Conservation (phyloP, 2,797 vertebrate genomes). For the Harpagifer antarcticus region DNA sequence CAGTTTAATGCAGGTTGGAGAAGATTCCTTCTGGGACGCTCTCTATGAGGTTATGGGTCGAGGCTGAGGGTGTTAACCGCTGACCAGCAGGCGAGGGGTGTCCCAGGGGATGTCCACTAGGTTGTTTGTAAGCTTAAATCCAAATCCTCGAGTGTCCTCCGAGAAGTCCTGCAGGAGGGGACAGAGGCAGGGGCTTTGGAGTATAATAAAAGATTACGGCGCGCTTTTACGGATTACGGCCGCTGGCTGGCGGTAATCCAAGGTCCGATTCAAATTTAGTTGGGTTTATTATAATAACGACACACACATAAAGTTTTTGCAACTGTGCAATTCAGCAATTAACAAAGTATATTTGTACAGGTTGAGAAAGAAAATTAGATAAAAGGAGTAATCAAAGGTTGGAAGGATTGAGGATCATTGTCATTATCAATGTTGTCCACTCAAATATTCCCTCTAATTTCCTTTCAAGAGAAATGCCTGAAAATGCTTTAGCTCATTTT, state of each 20-base stretch:
- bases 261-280: too few relatives aligned
- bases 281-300: too few relatives aligned
- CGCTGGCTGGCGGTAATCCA: too few relatives aligned
- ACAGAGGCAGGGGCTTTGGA: neutral
- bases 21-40: slow-evolving; percentile 92
- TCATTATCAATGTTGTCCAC: slow-evolving; percentile 7
- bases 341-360: too few relatives aligned
- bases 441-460: slow-evolving; percentile 45
- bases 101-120: slow-evolving; percentile 92
- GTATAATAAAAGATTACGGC: neutral
- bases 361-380: too few relatives aligned
- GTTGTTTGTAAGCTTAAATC: slow-evolving; percentile 95
- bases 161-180: slow-evolving; percentile 86
- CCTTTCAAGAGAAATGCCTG: too few relatives aligned
- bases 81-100: slow-evolving; percentile 87
- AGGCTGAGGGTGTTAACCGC: slow-evolving; percentile 92
- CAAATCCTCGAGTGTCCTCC: slow-evolving; percentile 90
- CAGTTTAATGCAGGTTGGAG: slow-evolving; percentile 92
- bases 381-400: neutral
- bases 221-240: too few relatives aligned
- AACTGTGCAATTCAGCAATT: too few relatives aligned
- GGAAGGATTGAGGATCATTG: neutral
- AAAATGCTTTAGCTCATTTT: neutral
- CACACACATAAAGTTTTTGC: too few relatives aligned
- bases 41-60: slow-evolving; percentile 93